Conservation (phyloP, 1,140 invertebrate species). For the Parapsyche elsis region DNA sequence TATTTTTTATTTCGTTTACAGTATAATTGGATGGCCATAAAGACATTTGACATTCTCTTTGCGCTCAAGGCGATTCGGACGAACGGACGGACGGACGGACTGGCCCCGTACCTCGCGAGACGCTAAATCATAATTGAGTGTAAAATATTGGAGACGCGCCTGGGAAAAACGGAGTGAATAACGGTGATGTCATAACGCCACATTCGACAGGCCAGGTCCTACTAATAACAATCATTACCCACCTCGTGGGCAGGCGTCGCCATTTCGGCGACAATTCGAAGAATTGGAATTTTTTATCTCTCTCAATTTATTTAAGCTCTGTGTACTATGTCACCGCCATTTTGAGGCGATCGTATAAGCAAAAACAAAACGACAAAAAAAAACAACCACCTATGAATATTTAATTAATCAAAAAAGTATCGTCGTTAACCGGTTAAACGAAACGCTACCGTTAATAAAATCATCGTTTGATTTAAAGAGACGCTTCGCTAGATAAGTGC, state of each 20-base stretch:
- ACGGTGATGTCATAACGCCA: slow-evolving; percentile 41
- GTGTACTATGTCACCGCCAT: slow-evolving; percentile 4
- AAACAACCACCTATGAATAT: slow-evolving; percentile 28
- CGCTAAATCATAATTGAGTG: slow-evolving; percentile 48
- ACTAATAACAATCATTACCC: slow-evolving; percentile 42
- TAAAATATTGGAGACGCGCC: slow-evolving; percentile 44
- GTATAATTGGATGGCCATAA: slow-evolving; percentile 54
- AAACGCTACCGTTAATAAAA: slow-evolving; percentile 32
- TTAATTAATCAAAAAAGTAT: background rate
- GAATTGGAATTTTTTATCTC: slow-evolving; percentile 9
- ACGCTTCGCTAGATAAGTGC: background rate
- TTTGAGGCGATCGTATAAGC: background rate
- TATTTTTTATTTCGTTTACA: slow-evolving; percentile 26
- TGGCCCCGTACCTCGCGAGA: slow-evolving; percentile 18
- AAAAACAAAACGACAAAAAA: slow-evolving; percentile 28
- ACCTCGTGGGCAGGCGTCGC: slow-evolving; percentile 2
- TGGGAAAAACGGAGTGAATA: slow-evolving; percentile 37
- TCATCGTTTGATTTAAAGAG: slow-evolving; percentile 24
- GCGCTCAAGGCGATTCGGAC: slow-evolving; percentile 40
- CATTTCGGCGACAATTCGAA: slow-evolving; percentile 19
- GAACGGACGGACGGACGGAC: slow-evolving; percentile 12
- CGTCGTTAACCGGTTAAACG: slow-evolving; percentile 25
- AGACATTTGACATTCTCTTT: slow-evolving; percentile 54
- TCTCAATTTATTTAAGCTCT: too few species aligned
- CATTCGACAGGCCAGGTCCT: slow-evolving; percentile 34